phyloP scores from a whole-genome alignment of 2,888 invertebrate genomes.

The Trissonchulus latispiculum region DNA sequence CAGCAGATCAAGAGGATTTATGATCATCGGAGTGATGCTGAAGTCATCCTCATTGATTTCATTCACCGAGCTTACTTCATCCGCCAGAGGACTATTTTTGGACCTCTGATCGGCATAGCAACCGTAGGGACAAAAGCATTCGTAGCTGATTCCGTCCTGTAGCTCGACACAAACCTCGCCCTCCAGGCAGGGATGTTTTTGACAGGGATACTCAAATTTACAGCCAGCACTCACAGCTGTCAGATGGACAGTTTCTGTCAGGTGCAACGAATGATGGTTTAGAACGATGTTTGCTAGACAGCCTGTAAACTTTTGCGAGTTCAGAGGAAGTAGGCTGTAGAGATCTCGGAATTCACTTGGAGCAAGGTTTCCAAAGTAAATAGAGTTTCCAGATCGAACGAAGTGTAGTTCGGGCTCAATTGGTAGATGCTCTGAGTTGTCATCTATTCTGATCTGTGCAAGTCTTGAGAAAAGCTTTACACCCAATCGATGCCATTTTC shows the following conservation, averaged over 20 bases:
- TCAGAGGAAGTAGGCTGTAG: no score
- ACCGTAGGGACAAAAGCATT: background rate
- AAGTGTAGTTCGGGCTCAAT: background rate
- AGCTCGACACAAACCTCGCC: slow-evolving; percentile 4
- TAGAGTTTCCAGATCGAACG: background rate
- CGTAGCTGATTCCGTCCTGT: background rate
- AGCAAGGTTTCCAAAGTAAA: background rate
- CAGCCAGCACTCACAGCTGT: background rate
- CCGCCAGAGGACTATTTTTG: background rate
- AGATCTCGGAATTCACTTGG: background rate
- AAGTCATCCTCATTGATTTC: background rate
- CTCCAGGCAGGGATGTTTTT: background rate
- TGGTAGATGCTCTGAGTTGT: background rate
- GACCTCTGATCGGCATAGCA: background rate
- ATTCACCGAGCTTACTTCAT: background rate
- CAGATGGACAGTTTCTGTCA: background rate
- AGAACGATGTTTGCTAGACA: background rate
- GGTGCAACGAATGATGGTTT: background rate
- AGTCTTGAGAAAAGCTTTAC: background rate
- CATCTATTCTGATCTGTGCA: background rate
- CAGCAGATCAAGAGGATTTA: background rate
- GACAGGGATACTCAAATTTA: slow-evolving; percentile 2
- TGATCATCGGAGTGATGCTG: background rate
- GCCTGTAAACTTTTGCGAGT: no score
- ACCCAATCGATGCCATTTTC: background rate